phyloP scores from a whole-genome alignment of 2,888 invertebrate genomes.

The Macrosiphum euphorbiae region DNA sequence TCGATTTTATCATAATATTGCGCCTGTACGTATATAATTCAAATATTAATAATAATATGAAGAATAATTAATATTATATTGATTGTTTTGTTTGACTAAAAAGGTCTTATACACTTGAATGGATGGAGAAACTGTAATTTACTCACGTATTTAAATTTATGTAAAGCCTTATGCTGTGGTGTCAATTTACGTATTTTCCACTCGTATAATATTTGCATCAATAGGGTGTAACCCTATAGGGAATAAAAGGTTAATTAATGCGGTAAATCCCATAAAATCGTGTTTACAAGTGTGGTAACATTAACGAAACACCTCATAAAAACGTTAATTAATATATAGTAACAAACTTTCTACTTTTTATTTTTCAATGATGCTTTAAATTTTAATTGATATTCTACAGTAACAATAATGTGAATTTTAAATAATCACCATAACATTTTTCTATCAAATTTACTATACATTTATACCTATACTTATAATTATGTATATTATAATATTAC shows the following conservation, averaged over 20 bases:
- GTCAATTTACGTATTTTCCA: not conserved
- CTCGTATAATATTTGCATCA: not conserved
- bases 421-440: not conserved
- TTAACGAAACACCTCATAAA: not conserved
- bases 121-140: not conserved
- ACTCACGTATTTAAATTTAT: not conserved
- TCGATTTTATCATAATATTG: no score
- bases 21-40: not conserved
- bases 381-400: not conserved
- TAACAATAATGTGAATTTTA: not conserved
- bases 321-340: not conserved
- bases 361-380: not conserved
- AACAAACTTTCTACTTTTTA: slow-evolving; percentile 36
- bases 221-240: not conserved
- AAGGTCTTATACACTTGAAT: not conserved
- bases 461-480: not conserved
- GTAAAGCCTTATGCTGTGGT: not conserved
- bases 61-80: not conserved
- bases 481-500: not conserved
- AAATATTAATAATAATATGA: not conserved
- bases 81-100: not conserved
- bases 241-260: slow-evolving; percentile 10
- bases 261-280: not conserved
- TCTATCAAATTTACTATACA: not conserved
- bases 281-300: slow-evolving; percentile 20